phyloP scores from a whole-genome alignment of 2,797 vertebrate species.

The Diplodus sargus region DNA sequence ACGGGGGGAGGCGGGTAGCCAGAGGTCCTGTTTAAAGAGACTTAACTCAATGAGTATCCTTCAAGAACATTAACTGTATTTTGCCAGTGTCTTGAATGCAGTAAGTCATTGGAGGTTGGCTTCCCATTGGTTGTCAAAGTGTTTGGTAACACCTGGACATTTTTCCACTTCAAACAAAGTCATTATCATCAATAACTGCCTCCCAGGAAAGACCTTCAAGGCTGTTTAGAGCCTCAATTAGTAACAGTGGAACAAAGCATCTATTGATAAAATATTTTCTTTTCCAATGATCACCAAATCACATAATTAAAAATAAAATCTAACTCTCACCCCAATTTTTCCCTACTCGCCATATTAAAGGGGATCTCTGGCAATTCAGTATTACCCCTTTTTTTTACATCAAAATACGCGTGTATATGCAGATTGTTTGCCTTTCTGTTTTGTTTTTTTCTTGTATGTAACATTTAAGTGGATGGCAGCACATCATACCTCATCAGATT shows the following conservation, averaged over 20 bases:
- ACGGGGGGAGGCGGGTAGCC: not conserved
- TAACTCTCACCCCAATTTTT: not conserved
- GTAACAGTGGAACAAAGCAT: too few species aligned
- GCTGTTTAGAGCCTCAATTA: not conserved
- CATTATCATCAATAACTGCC: not conserved
- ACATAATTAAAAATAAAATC: too few species aligned
- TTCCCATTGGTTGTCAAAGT: not conserved
- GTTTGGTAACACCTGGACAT: not conserved
- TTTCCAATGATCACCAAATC: too few species aligned
- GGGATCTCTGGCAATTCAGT: not conserved
- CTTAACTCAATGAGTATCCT: not conserved
- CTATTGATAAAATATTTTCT: too few species aligned
- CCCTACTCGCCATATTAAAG: not conserved
- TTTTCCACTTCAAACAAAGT: not conserved
- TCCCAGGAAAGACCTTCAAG: not conserved
- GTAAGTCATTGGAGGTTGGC: not conserved
- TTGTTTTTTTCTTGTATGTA: too few species aligned
- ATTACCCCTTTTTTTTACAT: too few species aligned
- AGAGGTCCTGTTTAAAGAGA: constrained; percentile 7
- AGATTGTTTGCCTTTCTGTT: too few species aligned
- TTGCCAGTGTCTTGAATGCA: not conserved
- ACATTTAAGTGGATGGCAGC: too few species aligned
- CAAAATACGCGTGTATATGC: too few species aligned
- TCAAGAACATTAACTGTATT: not conserved
- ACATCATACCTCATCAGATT: too few species aligned